Conservation (phyloP, 2,113 vertebrate species). For the Pygathrix nemaeus region DNA sequence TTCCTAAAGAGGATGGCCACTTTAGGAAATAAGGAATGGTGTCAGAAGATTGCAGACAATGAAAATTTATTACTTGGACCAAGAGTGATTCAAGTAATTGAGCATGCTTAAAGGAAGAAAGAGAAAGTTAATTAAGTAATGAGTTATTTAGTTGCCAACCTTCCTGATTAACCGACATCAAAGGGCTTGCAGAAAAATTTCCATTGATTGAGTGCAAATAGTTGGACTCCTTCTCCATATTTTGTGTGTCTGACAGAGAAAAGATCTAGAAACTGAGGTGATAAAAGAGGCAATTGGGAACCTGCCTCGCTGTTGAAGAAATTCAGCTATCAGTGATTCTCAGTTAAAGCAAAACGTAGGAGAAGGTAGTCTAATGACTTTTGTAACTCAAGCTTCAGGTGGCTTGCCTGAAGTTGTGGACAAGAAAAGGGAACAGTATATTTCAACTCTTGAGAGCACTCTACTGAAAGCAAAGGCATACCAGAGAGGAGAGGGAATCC, state of each 20-base stretch:
- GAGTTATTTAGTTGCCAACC: background rate
- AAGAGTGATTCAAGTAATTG: background rate
- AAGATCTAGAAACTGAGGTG: background rate
- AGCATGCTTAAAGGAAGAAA: background rate
- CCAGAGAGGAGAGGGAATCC: background rate
- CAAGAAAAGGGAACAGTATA: background rate
- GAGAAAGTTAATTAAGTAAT: background rate
- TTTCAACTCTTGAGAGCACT: background rate
- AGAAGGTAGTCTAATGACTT: background rate
- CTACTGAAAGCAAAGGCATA: background rate
- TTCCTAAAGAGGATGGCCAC: background rate
- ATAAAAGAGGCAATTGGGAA: background rate
- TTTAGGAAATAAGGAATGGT: background rate
- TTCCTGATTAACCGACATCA: background rate
- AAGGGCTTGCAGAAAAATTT: constrained; percentile 15
- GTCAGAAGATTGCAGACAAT: background rate
- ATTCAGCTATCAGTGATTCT: background rate
- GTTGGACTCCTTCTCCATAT: background rate
- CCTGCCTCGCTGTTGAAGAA: background rate
- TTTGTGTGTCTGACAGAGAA: constrained; percentile 16
- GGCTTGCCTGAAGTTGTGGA: background rate
- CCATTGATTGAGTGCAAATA: background rate
- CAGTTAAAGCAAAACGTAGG: background rate
- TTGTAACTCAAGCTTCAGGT: background rate
- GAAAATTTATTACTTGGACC: background rate